Percentiles rank a stretch among this genome's conserved stretches.
Evolutionary conservation across 2,113 vertebrate genomes (phyloP).

Genomic region (Scatophagus argus): DNA sequence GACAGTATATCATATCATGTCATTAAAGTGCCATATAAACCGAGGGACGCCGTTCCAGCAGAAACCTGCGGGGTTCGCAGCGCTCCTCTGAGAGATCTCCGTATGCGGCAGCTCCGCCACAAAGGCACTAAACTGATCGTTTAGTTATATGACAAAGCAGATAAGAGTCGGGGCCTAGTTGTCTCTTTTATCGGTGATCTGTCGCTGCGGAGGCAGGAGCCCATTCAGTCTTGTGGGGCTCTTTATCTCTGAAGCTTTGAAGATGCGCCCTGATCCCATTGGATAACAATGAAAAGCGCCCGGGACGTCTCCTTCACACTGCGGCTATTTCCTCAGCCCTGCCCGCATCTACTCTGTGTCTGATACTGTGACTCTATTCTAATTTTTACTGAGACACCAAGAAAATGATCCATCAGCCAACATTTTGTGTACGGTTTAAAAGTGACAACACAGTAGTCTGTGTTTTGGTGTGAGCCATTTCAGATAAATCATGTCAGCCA

Average conservation of each 20-base stretch:
- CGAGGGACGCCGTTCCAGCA: neutral
- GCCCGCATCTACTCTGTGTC: too few species aligned
- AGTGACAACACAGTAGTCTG: neutral
- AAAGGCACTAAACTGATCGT: slow-evolving; percentile 73
- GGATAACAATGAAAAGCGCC: slow-evolving; percentile 70
- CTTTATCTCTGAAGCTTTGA: slow-evolving; percentile 83
- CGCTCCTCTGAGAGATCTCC: slow-evolving; percentile 42
- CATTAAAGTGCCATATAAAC: too few species aligned
- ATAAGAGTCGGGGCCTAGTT: slow-evolving; percentile 70
- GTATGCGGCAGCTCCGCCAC: slow-evolving; percentile 43
- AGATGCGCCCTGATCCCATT: slow-evolving; percentile 68
- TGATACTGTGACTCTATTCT: slow-evolving; percentile 37
- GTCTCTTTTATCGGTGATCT: slow-evolving; percentile 78
- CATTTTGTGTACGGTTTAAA: neutral
- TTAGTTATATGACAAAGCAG: slow-evolving; percentile 76
- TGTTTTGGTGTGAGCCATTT: neutral
- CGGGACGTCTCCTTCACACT: slow-evolving; percentile 71
- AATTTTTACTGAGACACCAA: neutral
- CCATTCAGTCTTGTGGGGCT: slow-evolving; percentile 65
- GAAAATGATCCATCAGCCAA: neutral
- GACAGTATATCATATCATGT: neutral
- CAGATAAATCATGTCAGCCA: neutral
- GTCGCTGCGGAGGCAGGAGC: slow-evolving; percentile 61
- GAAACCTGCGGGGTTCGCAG: slow-evolving; percentile 20
- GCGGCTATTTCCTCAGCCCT: slow-evolving; percentile 78